Percentiles rank a stretch among this genome's conserved stretches.
phyloP scores from a whole-genome alignment of 2,888 invertebrate genomes.

The Bibio marci region DNA sequence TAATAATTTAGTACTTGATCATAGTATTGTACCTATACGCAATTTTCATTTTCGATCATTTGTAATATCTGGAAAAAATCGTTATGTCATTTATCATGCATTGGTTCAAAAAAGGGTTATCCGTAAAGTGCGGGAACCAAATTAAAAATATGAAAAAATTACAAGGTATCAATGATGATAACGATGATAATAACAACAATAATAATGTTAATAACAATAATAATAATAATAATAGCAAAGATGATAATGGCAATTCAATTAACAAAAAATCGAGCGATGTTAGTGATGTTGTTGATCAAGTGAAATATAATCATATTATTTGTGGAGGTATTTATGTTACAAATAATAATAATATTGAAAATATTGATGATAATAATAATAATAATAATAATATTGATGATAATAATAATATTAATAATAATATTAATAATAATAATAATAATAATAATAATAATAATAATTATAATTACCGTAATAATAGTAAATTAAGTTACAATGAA shows the following conservation, averaged over 20 bases:
- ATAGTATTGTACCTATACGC: constrained; percentile 32
- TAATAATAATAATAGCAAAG: not conserved
- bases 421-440: constrained; percentile 2
- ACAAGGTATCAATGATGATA: constrained; percentile 11
- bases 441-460: not conserved
- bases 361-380: constrained; percentile 6
- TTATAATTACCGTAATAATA: not conserved
- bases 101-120: constrained; percentile 48
- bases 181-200: not conserved
- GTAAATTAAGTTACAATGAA: not conserved
- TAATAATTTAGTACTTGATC: too few relatives aligned
- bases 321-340: constrained; percentile 31
- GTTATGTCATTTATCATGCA: constrained; percentile 40
- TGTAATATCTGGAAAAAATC: constrained; percentile 43
- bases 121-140: constrained; percentile 34
- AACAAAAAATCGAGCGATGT: too few relatives aligned
- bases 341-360: constrained; percentile 10
- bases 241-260: too few relatives aligned
- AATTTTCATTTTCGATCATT: constrained; percentile 41
- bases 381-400: not conserved
- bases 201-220: not conserved
- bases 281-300: too few relatives aligned
- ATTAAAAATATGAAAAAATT: constrained; percentile 12
- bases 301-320: too few relatives aligned
- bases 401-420: constrained; percentile 3